A percentile compares a stretch with the other conserved stretches of the same genome.
These are phyloP conservation scores for Macroramphosus scolopax DNA, from an alignment of 2,797 vertebrate genomes.

Conservation along the genomic window DNA sequence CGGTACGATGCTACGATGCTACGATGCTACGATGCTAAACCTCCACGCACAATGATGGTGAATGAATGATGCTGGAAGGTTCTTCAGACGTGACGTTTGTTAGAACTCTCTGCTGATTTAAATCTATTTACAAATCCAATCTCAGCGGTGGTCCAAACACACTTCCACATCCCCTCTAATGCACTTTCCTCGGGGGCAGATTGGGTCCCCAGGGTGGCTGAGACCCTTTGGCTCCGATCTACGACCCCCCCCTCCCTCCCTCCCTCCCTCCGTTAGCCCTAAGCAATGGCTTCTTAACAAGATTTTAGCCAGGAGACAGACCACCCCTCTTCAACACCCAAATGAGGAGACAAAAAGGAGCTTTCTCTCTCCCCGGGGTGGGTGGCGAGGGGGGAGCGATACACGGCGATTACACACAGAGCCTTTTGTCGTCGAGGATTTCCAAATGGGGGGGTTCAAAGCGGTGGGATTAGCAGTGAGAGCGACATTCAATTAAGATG, in stretches of 20 bases:
- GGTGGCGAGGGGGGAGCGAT: constrained; percentile 31
- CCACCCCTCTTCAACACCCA: constrained; percentile 63
- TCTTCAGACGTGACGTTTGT: constrained; percentile 21
- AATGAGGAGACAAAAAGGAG: constrained; percentile 66
- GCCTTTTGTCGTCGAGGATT: constrained; percentile 67
- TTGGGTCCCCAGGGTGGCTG: constrained; percentile 40
- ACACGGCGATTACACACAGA: constrained; percentile 67
- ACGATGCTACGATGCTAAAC: too few species aligned
- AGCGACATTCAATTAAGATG: constrained; percentile 80
- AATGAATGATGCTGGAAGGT: neutral
- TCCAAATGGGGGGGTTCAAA: constrained; percentile 67
- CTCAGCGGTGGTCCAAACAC: constrained; percentile 56
- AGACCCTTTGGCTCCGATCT: constrained; percentile 43
- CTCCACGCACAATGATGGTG: too few species aligned
- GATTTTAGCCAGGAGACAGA: constrained; percentile 58
- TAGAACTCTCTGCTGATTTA: constrained; percentile 17
- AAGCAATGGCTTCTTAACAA: constrained; percentile 62
- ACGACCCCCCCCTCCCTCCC: constrained; percentile 11
- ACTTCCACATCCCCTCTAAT: constrained; percentile 38
- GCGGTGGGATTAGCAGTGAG: constrained; percentile 68
- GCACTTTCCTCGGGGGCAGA: constrained; percentile 48
- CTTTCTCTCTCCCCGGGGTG: constrained; percentile 54
- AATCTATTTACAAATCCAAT: constrained; percentile 41
- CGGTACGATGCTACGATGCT: too few species aligned
- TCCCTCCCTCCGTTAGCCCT: constrained; percentile 39